Evolutionary conservation across 2,113 vertebrate genomes (phyloP), one percentile per base, ranked within the genome.

Genomic region (zebrafish (Danio rerio)): DNA sequence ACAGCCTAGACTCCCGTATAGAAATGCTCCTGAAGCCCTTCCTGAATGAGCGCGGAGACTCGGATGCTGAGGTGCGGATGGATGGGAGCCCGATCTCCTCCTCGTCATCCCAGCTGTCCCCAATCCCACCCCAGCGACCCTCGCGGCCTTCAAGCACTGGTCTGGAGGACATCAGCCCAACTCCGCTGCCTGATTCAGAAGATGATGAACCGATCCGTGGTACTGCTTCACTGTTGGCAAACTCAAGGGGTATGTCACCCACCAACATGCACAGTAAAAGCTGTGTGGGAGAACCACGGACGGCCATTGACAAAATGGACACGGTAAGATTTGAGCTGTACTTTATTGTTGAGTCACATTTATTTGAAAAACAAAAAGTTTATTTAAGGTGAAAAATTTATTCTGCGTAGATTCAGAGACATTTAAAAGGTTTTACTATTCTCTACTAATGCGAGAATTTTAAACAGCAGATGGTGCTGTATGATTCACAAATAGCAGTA

Each of bases 11-110:
- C 88, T 98, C 98, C 0, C 95, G 98, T 80, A 99, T 99, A 20
- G 97, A 98, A 92, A 99, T 99, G 98, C 95, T 99, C 87, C 93
- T 99, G 85, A 99, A 99, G 84, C 96, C 96, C n/a, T 99, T 99
- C 91, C 91, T 99, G 18, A 94, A 92, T 0, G 97, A 96, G 82
- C 94, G 94, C 31, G 97, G 94, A 56, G 97, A 97, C 92, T 98
- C 97, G 0, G 98, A 99, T 89, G 92, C 92, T 0, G 97, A 98
- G 89, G 90, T 98, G 85, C 94, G 94, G 87, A 97, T 99, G 98
- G 97, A 99, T 89, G 96, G 96, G 49, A 99, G 98, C 87, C 97
- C 97, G 0, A 97, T 99, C 87, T 99, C 98, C 66, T 99, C 97
- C 5, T 98, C 97, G 0, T 99, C 98, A 80, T 99, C 97, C 31